Evolutionary conservation across 1,140 invertebrate genomes (phyloP).

Genomic region (Scylla paramamosain): DNA sequence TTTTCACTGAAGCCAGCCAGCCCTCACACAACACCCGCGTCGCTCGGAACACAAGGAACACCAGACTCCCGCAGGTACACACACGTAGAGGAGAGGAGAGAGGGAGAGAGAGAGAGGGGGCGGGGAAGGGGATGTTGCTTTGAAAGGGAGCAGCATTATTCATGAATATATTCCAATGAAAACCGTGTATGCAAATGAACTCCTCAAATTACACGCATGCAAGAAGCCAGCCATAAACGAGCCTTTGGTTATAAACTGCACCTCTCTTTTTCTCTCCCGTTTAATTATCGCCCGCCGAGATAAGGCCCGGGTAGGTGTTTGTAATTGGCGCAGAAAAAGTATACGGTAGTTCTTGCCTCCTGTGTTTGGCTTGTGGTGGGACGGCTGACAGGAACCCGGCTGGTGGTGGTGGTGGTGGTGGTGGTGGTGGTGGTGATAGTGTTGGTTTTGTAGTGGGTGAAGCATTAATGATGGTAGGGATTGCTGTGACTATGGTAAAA

Average conservation of each 20-base stretch:
- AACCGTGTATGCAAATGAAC: slow-evolving; percentile 48
- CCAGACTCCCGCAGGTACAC: neutral
- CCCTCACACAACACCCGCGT: neutral
- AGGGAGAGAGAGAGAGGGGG: neutral
- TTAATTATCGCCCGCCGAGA: slow-evolving; percentile 27
- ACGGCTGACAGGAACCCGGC: neutral
- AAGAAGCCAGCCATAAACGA: slow-evolving; percentile 30
- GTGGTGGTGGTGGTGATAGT: neutral
- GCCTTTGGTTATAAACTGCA: slow-evolving; percentile 26
- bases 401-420: slow-evolving; percentile 7
- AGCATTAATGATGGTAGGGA: neutral
- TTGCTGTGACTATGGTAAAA: neutral
- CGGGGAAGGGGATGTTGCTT: neutral
- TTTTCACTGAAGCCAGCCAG: neutral
- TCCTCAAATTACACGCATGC: slow-evolving; percentile 46
- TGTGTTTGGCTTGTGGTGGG: neutral
- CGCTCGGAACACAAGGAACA: neutral
- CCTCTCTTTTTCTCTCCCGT: slow-evolving; percentile 30
- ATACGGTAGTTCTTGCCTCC: neutral
- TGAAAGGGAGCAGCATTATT: neutral
- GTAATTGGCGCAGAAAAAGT: neutral
- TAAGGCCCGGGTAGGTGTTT: neutral
- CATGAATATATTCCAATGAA: slow-evolving; percentile 24
- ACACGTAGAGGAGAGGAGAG: neutral
- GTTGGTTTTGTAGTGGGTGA: neutral